Percentiles rank a stretch among this genome's conserved stretches.
Evolutionary conservation across 1,140 invertebrate genomes (phyloP).

Genomic region (Bradynema listronoti): DNA sequence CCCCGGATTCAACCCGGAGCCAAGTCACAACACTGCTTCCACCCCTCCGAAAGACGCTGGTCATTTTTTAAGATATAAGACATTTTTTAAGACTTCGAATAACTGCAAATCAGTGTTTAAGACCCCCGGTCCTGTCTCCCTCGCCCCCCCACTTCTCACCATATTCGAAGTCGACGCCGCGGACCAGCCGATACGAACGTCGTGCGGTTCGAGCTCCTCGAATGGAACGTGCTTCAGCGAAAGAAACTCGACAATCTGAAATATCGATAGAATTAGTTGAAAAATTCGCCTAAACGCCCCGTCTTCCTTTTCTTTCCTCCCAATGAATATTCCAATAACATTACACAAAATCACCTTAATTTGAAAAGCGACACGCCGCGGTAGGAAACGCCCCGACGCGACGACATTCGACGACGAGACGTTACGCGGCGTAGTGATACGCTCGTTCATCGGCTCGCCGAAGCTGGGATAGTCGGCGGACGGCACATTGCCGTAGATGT

Average conservation of each 20-base stretch:
- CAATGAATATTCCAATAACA: background rate
- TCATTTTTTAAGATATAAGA: background rate
- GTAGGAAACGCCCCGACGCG: too few species aligned
- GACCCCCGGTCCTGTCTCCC: too few species aligned
- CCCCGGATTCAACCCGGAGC: too few species aligned
- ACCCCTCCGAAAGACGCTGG: background rate
- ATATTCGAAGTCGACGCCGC: constrained; percentile 20
- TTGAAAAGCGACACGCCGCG: constrained; percentile 27
- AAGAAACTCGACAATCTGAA: constrained; percentile 35
- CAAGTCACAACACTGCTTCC: too few species aligned
- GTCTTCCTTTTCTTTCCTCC: background rate
- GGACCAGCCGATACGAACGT: constrained; percentile 41
- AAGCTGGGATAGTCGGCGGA: too few species aligned
- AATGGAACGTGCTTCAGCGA: constrained; percentile 41
- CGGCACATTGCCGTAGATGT: too few species aligned
- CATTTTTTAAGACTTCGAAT: background rate
- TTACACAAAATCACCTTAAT: constrained; percentile 21
- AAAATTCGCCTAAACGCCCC: background rate
- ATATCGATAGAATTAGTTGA: background rate
- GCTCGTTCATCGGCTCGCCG: too few species aligned
- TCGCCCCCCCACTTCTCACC: too few species aligned
- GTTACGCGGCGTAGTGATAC: background rate
- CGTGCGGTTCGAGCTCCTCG: constrained; percentile 41
- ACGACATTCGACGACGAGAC: background rate
- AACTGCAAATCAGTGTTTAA: background rate